phyloP scores from a whole-genome alignment of 1,140 invertebrate species.

The Apis cerana region DNA sequence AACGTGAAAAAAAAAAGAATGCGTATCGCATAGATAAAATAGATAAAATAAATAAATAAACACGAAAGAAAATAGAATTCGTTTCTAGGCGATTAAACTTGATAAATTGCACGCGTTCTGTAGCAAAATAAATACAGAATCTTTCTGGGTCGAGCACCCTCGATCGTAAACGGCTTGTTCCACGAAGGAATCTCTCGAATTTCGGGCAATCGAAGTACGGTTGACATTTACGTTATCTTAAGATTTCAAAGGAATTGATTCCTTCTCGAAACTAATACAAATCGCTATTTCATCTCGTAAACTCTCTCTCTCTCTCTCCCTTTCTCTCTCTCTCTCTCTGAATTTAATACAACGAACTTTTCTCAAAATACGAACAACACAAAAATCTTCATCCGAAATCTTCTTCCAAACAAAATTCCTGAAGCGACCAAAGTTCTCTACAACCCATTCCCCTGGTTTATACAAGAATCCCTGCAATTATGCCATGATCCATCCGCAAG shows the following conservation, averaged over 20 bases:
- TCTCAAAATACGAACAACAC: neutral
- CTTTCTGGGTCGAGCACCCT: constrained; percentile 47
- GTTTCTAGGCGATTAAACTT: neutral
- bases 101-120: constrained; percentile 7
- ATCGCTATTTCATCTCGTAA: neutral
- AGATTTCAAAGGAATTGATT: neutral
- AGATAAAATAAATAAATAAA: no score
- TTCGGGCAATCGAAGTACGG: constrained; percentile 2
- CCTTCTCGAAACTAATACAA: neutral
- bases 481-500: neutral
- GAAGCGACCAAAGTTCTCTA: no score
- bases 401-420: no score
- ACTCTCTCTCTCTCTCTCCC: neutral
- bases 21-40: neutral
- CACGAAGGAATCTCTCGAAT: constrained; percentile 27
- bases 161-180: constrained; percentile 35
- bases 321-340: neutral
- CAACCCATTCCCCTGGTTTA: neutral
- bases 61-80: neutral
- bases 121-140: constrained; percentile 46
- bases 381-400: no score
- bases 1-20: neutral
- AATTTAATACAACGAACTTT: neutral
- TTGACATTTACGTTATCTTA: neutral
- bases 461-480: neutral